Evolutionary conservation across 2,113 vertebrate genomes (phyloP), one percentile per base, ranked within the genome.

Genomic region (Chrysemys picta): DNA sequence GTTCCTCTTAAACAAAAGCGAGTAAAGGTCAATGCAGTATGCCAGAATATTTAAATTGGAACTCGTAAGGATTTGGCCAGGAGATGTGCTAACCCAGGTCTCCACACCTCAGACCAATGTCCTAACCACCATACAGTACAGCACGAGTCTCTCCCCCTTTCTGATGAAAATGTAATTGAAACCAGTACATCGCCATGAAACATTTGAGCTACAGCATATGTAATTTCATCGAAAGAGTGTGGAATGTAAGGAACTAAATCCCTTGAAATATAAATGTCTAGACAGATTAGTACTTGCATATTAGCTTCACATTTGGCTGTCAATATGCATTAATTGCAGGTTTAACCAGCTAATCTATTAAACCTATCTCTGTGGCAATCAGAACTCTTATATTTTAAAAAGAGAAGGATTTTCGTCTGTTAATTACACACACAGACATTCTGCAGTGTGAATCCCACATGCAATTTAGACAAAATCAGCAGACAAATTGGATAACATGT

Each of bases 11-110:
- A 95, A 93, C 92, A 92, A 94, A 80, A 87, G 35, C 80, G 22
- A 6, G 54, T 3, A 97, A 97, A 97, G 97, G 97, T 97, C 97
- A 98, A 1, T 1, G 31, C 88, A 76, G 93, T 79, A 91, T 91
- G 53, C 65, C 50, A 65, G 96, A 97, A 96, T 6, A 97, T 91
- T 42, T 19, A 47, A 35, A 47, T 0, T 80, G 47, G 80, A 87
- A 25, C 65, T 45, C 7, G 27, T 54, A 42, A 45, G 9, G 3
- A 2, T 27, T n/a, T 84, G 47, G 49, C 83, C 52, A 0, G 29
- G 65, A 59, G 52, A 9, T 4, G 5, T 38, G 24, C 1, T 53
- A 80, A 1, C 5, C 84, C 4, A 4, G n/a, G 72, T 27, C 53
- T 45, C 62, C n/a, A n/a, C 8, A 0, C 25, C 45, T 82, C 82